A percentile compares a stretch with the other conserved stretches of the same genome.
phyloP scores from a whole-genome alignment of 2,888 invertebrate genomes.

The Steinernema hermaphroditum region DNA sequence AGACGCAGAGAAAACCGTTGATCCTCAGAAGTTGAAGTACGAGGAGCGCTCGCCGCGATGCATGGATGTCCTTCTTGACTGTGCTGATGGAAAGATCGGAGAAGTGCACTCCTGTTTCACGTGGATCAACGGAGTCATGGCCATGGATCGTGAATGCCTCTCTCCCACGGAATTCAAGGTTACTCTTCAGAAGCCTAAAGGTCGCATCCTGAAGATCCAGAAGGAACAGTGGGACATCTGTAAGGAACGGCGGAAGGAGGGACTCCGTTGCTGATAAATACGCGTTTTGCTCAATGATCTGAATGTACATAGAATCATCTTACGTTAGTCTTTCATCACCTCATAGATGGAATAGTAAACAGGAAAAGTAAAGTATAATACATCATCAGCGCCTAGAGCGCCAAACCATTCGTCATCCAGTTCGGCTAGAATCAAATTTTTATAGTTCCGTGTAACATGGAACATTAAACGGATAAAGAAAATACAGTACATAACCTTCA shows the following conservation, averaged over 20 bases:
- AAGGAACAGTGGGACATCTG: conserved; percentile 42
- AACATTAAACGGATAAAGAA: too few species aligned
- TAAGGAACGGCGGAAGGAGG: conserved; percentile 35
- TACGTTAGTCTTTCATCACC: conserved; percentile 31
- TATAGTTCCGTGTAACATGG: too few species aligned
- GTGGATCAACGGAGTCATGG: conserved; percentile 41
- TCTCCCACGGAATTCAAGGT: conserved; percentile 36
- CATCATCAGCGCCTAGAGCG: too few species aligned
- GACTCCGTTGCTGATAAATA: conserved; percentile 35
- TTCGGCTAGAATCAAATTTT: too few species aligned
- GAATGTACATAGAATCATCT: conserved; percentile 28
- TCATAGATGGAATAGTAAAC: not conserved
- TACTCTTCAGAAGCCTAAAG: conserved; percentile 39
- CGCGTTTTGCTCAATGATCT: not conserved
- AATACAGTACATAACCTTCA: too few species aligned
- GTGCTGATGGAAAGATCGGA: conserved; percentile 34
- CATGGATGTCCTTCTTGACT: conserved; percentile 40
- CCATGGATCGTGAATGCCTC: conserved; percentile 38
- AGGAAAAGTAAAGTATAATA: not conserved
- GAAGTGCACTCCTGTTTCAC: conserved; percentile 41
- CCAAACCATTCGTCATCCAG: too few species aligned
- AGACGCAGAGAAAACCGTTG: not conserved
- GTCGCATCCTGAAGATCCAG: conserved; percentile 39
- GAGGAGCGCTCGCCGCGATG: conserved; percentile 39
- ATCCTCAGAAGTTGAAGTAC: conserved; percentile 29